A percentile compares a stretch with the other conserved stretches of the same genome.
phyloP scores from a whole-genome alignment of 1,140 invertebrate genomes.

The Drosophila funebris region DNA sequence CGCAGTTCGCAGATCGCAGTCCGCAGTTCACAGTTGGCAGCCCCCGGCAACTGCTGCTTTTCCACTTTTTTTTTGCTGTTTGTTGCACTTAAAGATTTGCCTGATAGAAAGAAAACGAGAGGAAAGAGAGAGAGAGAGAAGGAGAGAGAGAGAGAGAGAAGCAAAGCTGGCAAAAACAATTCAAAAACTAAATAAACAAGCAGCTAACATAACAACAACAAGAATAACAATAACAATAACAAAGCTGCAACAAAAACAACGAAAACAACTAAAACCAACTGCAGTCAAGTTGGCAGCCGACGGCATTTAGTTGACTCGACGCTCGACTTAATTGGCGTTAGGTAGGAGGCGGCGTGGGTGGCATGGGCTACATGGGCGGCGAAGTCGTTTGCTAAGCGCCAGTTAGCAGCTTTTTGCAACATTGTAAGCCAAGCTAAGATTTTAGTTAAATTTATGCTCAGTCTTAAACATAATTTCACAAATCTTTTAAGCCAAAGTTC shows the following conservation, averaged over 20 bases:
- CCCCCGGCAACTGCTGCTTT: constrained; percentile 11
- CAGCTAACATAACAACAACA: constrained; percentile 48
- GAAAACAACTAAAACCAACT: constrained; percentile 49
- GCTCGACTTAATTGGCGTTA: constrained; percentile 69
- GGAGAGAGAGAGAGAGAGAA: constrained; percentile 3
- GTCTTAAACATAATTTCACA: background rate
- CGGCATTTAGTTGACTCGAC: constrained; percentile 70
- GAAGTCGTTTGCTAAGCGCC: constrained; percentile 1
- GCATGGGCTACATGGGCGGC: too few relatives aligned
- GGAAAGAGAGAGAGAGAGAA: constrained; percentile 5
- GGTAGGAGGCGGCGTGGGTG: background rate
- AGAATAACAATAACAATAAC: constrained; percentile 36
- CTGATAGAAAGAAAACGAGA: constrained; percentile 17
- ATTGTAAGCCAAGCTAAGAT: constrained; percentile 1
- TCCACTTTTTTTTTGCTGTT: background rate
- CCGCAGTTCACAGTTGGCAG: background rate
- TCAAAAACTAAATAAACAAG: constrained; percentile 67
- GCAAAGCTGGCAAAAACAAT: constrained; percentile 36
- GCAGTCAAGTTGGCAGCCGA: constrained; percentile 43
- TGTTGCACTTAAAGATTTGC: constrained; percentile 59
- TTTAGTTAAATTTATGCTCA: background rate
- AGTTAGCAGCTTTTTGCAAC: background rate
- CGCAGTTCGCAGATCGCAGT: background rate
- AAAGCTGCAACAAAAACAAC: constrained; percentile 55
- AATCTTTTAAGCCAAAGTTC: too few relatives aligned